Percentiles rank a stretch among this genome's conserved stretches.
These are phyloP conservation scores for Chiloscyllium punctatum DNA, from an alignment of 2,797 vertebrate species.

Conservation along the genomic window DNA sequence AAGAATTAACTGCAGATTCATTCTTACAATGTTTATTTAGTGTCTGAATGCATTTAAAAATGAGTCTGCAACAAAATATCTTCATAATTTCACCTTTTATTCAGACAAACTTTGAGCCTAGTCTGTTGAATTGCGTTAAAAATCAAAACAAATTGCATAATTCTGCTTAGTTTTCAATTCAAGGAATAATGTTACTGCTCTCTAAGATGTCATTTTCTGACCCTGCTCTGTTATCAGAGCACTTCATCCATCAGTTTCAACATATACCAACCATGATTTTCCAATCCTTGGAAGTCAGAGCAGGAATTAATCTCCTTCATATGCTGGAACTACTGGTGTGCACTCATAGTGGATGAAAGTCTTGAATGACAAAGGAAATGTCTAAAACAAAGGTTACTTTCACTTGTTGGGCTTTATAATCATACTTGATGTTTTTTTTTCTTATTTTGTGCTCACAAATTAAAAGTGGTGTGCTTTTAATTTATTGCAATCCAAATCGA, in stretches of 20 bases:
- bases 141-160: neutral
- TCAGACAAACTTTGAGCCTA: neutral
- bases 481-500: neutral
- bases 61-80: neutral
- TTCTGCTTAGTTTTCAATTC: neutral
- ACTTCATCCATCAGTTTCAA: neutral
- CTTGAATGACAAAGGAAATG: neutral
- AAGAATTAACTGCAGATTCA: constrained; percentile 22
- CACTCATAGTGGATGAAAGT: neutral
- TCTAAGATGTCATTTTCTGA: neutral
- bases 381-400: neutral
- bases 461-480: neutral
- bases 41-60: neutral
- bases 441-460: neutral
- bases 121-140: neutral
- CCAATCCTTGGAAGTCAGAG: neutral
- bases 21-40: constrained; percentile 1
- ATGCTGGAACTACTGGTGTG: neutral
- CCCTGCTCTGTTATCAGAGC: neutral
- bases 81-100: neutral
- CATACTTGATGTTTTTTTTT: neutral
- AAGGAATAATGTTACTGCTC: neutral
- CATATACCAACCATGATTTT: neutral
- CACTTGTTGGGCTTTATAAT: neutral
- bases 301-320: neutral